Conservation (phyloP, 2,888 invertebrate species). For the Liposcelis brunnea region DNA sequence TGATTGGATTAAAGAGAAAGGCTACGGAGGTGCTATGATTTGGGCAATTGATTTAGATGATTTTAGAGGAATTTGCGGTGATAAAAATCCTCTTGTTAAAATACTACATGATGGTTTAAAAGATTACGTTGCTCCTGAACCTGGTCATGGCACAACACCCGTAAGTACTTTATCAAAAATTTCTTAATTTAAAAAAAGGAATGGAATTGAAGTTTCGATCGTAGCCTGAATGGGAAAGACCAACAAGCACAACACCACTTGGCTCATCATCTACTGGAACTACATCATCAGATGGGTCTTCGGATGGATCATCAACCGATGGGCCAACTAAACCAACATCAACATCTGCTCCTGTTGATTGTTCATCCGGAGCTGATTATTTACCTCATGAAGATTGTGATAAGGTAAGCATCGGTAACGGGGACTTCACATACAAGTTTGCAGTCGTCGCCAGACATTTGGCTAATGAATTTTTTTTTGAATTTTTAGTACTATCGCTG, state of each 20-base stretch:
- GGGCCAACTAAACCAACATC: background rate
- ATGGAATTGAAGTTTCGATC: background rate
- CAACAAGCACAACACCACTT: background rate
- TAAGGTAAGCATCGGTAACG: too few species aligned
- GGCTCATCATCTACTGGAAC: background rate
- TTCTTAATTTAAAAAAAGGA: background rate
- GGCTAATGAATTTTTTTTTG: background rate
- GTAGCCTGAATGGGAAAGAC: background rate
- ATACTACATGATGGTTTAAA: slow-evolving; percentile 57
- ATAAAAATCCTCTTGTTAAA: slow-evolving; percentile 54
- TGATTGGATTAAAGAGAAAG: slow-evolving; percentile 69
- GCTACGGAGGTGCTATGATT: slow-evolving; percentile 76
- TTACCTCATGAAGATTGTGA: slow-evolving; percentile 2
- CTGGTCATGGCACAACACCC: slow-evolving; percentile 21
- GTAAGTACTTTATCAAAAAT: slow-evolving; percentile 14
- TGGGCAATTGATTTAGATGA: slow-evolving; percentile 92
- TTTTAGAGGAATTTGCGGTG: slow-evolving; percentile 66
- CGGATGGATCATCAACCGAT: background rate
- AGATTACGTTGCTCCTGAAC: slow-evolving; percentile 26
- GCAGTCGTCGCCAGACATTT: background rate
- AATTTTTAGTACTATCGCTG: slow-evolving; percentile 2
- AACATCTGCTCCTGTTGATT: background rate
- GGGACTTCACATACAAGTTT: too few species aligned
- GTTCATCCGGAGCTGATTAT: slow-evolving; percentile 1
- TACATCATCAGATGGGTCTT: background rate